A percentile compares a stretch with the other conserved stretches of the same genome.
phyloP scores from a whole-genome alignment of 1,140 invertebrate genomes.

The Aphelinus atriplicis region DNA sequence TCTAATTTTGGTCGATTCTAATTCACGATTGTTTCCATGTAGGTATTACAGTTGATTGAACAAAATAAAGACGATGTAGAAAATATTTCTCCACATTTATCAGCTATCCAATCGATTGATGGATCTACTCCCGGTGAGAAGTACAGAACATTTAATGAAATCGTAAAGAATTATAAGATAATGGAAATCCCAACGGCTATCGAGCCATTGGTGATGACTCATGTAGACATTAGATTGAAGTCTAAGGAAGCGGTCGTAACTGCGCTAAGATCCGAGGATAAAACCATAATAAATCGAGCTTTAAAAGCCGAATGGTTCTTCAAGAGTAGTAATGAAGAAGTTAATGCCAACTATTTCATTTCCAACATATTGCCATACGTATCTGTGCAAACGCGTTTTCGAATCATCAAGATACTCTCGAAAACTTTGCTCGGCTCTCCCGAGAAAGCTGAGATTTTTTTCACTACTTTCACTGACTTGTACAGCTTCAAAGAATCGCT shows the following conservation, averaged over 20 bases:
- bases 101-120: conserved; percentile 50
- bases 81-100: conserved; percentile 16
- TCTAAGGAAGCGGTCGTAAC: conserved; percentile 40
- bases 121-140: conserved; percentile 49
- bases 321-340: conserved; percentile 32
- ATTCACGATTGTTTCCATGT: no score
- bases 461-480: background rate
- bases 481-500: conserved; percentile 43
- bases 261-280: conserved; percentile 49
- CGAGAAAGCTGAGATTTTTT: conserved; percentile 48
- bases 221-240: conserved; percentile 43
- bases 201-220: conserved; percentile 40
- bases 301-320: conserved; percentile 50
- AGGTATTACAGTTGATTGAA: conserved; percentile 2
- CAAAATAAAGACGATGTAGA: background rate
- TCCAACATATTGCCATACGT: conserved; percentile 45
- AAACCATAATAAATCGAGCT: conserved; percentile 46
- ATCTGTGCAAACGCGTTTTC: conserved; percentile 44
- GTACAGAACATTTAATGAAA: conserved; percentile 42
- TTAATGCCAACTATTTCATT: conserved; percentile 48
- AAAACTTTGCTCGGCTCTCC: conserved; percentile 9
- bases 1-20: no score
- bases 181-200: conserved; percentile 42
- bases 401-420: conserved; percentile 47
- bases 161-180: conserved; percentile 2